phyloP scores from a whole-genome alignment of 1,140 invertebrate genomes.

The Drosophila prosaltans region DNA sequence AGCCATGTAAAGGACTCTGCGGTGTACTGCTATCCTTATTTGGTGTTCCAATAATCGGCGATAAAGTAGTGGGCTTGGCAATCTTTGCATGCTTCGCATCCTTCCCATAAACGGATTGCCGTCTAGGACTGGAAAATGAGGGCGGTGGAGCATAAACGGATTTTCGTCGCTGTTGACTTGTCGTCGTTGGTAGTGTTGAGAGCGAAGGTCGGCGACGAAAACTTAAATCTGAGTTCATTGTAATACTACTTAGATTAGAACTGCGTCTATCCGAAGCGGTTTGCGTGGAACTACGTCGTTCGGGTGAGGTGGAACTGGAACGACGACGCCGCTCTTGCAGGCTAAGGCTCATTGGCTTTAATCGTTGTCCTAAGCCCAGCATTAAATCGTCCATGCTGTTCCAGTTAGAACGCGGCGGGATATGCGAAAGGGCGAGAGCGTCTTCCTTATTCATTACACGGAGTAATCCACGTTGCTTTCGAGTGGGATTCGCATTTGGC shows the following conservation, averaged over 20 bases:
- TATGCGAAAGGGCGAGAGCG: slow-evolving; percentile 21
- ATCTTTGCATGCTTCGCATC: slow-evolving; percentile 61
- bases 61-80: slow-evolving; percentile 75
- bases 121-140: slow-evolving; percentile 32
- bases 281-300: slow-evolving; percentile 77
- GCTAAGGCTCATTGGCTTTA: slow-evolving; percentile 27
- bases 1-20: slow-evolving; percentile 66
- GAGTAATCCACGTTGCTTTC: slow-evolving; percentile 70
- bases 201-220: slow-evolving; percentile 66
- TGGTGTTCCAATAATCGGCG: slow-evolving; percentile 81
- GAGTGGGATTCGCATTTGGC: slow-evolving; percentile 78
- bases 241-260: slow-evolving; percentile 77
- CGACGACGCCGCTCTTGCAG: slow-evolving; percentile 45
- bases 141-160: slow-evolving; percentile 49
- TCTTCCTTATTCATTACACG: slow-evolving; percentile 64
- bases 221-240: slow-evolving; percentile 77
- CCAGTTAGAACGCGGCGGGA: slow-evolving; percentile 71
- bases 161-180: slow-evolving; percentile 52
- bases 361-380: slow-evolving; percentile 31
- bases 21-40: slow-evolving; percentile 77
- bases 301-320: slow-evolving; percentile 77
- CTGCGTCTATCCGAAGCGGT: slow-evolving; percentile 76
- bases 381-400: slow-evolving; percentile 66
- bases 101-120: slow-evolving; percentile 44
- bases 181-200: slow-evolving; percentile 59